Conservation (phyloP, 2,888 invertebrate species). For the Drosophila nr. fundita region DNA sequence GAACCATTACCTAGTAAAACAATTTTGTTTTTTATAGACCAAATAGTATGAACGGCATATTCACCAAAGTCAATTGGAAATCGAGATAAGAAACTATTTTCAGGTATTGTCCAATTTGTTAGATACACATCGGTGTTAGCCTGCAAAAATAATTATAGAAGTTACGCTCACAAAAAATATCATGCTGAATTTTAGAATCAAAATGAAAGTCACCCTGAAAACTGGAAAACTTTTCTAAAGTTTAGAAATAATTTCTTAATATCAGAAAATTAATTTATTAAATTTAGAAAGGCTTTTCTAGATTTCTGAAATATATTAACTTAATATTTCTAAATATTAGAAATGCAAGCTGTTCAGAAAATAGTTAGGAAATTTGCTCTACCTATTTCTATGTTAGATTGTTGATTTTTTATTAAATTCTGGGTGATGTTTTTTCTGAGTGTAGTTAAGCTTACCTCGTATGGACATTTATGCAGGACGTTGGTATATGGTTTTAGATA, state of each 20-base stretch:
- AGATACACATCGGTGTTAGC: background rate
- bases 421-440: background rate
- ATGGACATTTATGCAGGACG: background rate
- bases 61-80: slow-evolving; percentile 1
- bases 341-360: too few species aligned
- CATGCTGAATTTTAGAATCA: too few species aligned
- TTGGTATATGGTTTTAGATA: background rate
- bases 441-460: background rate
- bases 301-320: background rate
- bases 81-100: background rate
- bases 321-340: too few species aligned
- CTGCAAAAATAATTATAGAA: background rate
- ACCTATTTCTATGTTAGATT: background rate
- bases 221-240: background rate
- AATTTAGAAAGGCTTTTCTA: background rate
- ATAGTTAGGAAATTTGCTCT: background rate
- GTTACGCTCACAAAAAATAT: too few species aligned
- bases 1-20: background rate
- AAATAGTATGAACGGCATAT: background rate
- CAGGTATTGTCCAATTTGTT: background rate
- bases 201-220: background rate
- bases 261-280: background rate
- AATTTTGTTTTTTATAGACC: background rate
- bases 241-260: background rate
- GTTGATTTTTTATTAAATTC: background rate